phyloP scores from a whole-genome alignment of 2,113 vertebrate genomes.

The Lepisosteus oculatus region DNA sequence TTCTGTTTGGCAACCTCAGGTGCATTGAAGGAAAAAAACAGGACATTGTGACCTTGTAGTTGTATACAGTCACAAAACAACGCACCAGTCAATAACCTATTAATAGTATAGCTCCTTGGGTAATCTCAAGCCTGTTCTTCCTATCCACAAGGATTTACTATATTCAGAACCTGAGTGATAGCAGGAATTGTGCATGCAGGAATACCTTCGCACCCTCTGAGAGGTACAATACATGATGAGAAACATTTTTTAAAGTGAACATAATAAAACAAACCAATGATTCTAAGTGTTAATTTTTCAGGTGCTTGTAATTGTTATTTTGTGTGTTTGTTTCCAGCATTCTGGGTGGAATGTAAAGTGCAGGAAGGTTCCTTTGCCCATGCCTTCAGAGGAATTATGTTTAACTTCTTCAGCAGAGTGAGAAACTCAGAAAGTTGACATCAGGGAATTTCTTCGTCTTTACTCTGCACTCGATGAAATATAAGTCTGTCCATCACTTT shows the following conservation, averaged over 20 bases:
- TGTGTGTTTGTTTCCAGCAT: background rate
- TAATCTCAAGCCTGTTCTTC: conserved; percentile 26
- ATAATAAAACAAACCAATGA: background rate
- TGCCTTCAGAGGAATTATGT: background rate
- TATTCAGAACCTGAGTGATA: conserved; percentile 18
- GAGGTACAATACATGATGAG: background rate
- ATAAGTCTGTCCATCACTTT: conserved; percentile 1
- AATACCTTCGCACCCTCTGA: conserved; percentile 1
- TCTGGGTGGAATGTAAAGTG: background rate
- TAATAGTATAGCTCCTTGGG: conserved; percentile 24
- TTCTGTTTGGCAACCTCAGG: background rate
- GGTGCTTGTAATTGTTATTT: background rate
- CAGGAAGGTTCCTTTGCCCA: background rate
- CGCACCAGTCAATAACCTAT: conserved; percentile 20
- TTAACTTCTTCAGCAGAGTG: background rate
- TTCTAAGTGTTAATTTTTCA: background rate
- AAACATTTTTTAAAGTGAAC: background rate
- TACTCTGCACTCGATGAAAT: background rate
- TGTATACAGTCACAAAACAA: background rate
- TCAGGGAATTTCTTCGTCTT: background rate
- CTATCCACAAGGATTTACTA: background rate
- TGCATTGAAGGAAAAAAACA: conserved; percentile 20
- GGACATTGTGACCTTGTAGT: conserved; percentile 16
- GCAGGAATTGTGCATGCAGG: background rate
- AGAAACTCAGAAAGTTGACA: background rate